Conservation (phyloP, 2,888 invertebrate genomes). For the Apamea sordens region DNA sequence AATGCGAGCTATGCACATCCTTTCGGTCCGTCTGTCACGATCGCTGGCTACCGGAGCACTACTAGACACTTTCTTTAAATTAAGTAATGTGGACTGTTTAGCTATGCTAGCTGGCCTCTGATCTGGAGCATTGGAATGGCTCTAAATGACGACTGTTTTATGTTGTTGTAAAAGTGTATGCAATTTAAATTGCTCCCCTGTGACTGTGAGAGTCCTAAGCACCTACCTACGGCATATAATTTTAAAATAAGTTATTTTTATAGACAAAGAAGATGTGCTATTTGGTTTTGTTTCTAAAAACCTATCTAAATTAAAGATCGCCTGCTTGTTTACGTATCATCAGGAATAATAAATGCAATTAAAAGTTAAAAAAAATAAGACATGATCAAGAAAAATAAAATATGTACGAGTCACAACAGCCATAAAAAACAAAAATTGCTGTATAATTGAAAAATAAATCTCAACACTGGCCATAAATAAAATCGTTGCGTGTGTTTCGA, state of each 20-base stretch:
- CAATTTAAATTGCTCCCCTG: neutral
- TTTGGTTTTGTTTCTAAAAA: neutral
- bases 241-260: neutral
- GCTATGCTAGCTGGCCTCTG: neutral
- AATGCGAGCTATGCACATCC: slow-evolving; percentile 73
- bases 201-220: neutral
- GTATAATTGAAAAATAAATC: slow-evolving; percentile 68
- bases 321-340: neutral
- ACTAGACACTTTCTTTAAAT: slow-evolving; percentile 57
- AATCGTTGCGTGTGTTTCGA: slow-evolving; percentile 54
- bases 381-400: slow-evolving; percentile 38
- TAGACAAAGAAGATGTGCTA: no score
- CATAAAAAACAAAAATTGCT: slow-evolving; percentile 59
- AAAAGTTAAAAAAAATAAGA: slow-evolving; percentile 37
- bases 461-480: slow-evolving; percentile 51
- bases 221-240: neutral
- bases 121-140: slow-evolving; percentile 1
- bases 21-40: slow-evolving; percentile 69
- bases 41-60: slow-evolving; percentile 22
- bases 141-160: neutral
- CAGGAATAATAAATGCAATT: slow-evolving; percentile 40
- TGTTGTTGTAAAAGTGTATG: neutral
- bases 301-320: neutral
- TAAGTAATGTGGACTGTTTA: slow-evolving; percentile 25
- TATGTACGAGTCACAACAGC: slow-evolving; percentile 50